These are phyloP conservation scores for Heliconius charithonia DNA, from an alignment of 2,888 invertebrate species.

Conservation along the genomic window DNA sequence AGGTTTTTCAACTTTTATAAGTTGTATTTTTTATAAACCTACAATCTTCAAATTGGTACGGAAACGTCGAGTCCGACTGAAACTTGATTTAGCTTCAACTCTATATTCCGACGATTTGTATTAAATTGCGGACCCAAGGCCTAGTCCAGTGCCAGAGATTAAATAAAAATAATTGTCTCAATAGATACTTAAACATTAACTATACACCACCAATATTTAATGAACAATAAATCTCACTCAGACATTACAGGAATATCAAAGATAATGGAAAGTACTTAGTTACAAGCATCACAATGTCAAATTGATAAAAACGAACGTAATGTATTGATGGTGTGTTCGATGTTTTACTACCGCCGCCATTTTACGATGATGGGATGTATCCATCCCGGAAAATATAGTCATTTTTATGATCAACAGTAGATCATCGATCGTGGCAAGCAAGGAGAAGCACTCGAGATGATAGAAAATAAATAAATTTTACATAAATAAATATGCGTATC, in stretches of 20 bases:
- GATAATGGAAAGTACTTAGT: conserved; percentile 10
- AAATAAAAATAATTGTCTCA: too few species aligned
- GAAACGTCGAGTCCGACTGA: too few species aligned
- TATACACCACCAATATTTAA: neutral
- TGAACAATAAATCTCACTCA: neutral
- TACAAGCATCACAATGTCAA: conserved; percentile 34
- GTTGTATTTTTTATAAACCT: too few species aligned
- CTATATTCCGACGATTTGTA: too few species aligned
- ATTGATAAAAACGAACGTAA: conserved; percentile 47
- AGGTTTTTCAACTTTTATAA: too few species aligned
- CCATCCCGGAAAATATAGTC: conserved; percentile 69
- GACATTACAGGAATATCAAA: neutral
- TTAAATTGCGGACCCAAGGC: too few species aligned
- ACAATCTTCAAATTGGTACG: too few species aligned
- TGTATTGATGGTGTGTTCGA: conserved; percentile 59
- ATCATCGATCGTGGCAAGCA: conserved; percentile 52
- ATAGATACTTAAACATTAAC: too few species aligned
- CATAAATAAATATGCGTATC: conserved; percentile 12
- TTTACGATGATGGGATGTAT: conserved; percentile 76
- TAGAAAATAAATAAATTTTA: conserved; percentile 40
- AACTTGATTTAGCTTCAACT: too few species aligned
- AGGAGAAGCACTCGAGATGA: conserved; percentile 49
- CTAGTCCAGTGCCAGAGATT: too few species aligned
- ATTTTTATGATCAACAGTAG: conserved; percentile 66
- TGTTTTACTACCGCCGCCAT: conserved; percentile 66